phyloP scores from a whole-genome alignment of 1,140 invertebrate species.

The Dreissena polymorpha region DNA sequence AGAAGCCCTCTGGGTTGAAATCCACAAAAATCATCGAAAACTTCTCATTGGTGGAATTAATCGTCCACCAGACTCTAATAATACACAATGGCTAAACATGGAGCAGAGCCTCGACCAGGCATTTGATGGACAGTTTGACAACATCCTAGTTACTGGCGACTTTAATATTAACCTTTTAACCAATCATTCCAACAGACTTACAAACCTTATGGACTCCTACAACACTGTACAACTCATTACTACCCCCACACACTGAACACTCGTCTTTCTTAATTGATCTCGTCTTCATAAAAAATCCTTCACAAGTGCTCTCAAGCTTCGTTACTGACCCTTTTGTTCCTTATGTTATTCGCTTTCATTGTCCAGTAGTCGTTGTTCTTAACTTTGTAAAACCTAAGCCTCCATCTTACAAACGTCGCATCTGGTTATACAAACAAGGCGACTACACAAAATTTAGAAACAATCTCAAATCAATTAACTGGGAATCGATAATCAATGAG shows the following conservation, averaged over 20 bases:
- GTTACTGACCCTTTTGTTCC: constrained; percentile 28
- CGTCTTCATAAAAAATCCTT: constrained; percentile 16
- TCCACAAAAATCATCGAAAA: constrained; percentile 2
- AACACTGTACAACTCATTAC: no score
- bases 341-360: constrained; percentile 15
- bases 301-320: constrained; percentile 6
- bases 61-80: constrained; percentile 24
- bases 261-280: constrained; percentile 17
- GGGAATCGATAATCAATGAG: not conserved
- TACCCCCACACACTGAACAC: constrained; percentile 36
- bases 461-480: constrained; percentile 9
- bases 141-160: constrained; percentile 12
- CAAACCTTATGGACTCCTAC: not conserved
- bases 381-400: constrained; percentile 4
- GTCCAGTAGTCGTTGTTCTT: constrained; percentile 27
- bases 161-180: constrained; percentile 8
- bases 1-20: constrained; percentile 22
- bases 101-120: constrained; percentile 12
- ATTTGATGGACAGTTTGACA: constrained; percentile 8
- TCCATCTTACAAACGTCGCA: not conserved
- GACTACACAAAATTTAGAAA: no score
- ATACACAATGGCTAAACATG: constrained; percentile 15
- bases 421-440: no score
- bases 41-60: constrained; percentile 12
- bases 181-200: not conserved